phyloP scores from a whole-genome alignment of 2,888 invertebrate species.

The Eucriotettix oculatus region DNA sequence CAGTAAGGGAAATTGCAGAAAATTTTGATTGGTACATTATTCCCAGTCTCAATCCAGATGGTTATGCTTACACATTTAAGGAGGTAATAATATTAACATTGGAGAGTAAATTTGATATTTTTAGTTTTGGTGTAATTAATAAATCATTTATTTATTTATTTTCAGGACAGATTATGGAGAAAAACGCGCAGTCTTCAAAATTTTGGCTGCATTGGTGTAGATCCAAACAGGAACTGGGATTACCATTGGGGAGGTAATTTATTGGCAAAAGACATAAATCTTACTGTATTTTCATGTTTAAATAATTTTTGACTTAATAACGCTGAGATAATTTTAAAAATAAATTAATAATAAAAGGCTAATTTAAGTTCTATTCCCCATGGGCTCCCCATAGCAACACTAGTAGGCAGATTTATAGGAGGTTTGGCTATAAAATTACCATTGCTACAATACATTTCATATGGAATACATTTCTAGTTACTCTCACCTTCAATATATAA shows the following conservation, averaged over 20 bases:
- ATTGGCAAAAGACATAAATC: not conserved
- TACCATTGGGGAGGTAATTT: not conserved
- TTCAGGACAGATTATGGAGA: not conserved
- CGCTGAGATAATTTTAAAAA: too few species aligned
- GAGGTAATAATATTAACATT: not conserved
- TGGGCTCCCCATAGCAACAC: too few species aligned
- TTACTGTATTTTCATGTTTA: too few species aligned
- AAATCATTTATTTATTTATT: too few species aligned
- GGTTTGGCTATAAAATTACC: too few species aligned
- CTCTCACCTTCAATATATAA: too few species aligned
- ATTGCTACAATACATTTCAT: too few species aligned
- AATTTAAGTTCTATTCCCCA: too few species aligned
- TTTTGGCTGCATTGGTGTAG: not conserved
- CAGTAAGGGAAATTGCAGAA: conserved; percentile 39
- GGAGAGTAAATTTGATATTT: not conserved
- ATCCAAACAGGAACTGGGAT: not conserved
- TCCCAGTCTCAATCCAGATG: conserved; percentile 57
- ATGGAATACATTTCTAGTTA: too few species aligned
- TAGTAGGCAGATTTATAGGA: too few species aligned
- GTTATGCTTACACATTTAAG: conserved; percentile 45
- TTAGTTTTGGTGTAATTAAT: not conserved
- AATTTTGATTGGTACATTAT: conserved; percentile 59
- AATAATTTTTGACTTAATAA: too few species aligned
- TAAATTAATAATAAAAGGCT: too few species aligned
- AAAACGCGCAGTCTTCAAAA: not conserved